Conservation (phyloP, 2,888 invertebrate species). For the Graphium colonna region DNA sequence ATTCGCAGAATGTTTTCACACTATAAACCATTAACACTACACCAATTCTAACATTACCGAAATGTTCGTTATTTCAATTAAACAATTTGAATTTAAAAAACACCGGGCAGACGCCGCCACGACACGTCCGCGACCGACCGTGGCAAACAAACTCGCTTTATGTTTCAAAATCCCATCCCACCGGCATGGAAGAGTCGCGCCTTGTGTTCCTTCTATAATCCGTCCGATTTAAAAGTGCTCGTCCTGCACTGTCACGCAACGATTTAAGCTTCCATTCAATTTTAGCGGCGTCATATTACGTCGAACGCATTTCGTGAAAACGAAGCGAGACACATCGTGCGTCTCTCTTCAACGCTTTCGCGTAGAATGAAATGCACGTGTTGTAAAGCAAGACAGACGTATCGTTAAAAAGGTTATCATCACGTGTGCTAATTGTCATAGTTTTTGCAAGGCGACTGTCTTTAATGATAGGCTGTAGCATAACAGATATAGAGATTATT, state of each 20-base stretch:
- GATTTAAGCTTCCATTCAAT: constrained; percentile 8
- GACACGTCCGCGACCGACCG: constrained; percentile 60
- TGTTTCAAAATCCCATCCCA: constrained; percentile 31
- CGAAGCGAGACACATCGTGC: constrained; percentile 40
- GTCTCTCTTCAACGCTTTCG: constrained; percentile 32
- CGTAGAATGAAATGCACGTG: constrained; percentile 29
- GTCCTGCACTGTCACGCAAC: neutral
- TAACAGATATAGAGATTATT: too few relatives aligned
- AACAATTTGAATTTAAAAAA: constrained; percentile 59
- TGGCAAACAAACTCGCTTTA: constrained; percentile 60
- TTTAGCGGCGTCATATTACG: constrained; percentile 43
- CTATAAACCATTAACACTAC: constrained; percentile 34
- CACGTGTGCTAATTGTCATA: constrained; percentile 4
- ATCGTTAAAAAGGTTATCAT: constrained; percentile 33
- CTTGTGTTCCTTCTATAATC: constrained; percentile 51
- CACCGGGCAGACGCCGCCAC: constrained; percentile 51
- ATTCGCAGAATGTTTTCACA: constrained; percentile 7
- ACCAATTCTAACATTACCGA: constrained; percentile 49
- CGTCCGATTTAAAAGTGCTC: constrained; percentile 45
- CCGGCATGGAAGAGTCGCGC: constrained; percentile 34
- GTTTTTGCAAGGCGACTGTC: too few relatives aligned
- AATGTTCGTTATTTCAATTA: constrained; percentile 51
- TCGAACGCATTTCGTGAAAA: constrained; percentile 43
- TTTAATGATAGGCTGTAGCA: too few relatives aligned
- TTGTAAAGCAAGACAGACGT: constrained; percentile 39